These are phyloP conservation scores for Datnioides undecimradiatus DNA, from an alignment of 2,113 vertebrate species.

Conservation along the genomic window DNA sequence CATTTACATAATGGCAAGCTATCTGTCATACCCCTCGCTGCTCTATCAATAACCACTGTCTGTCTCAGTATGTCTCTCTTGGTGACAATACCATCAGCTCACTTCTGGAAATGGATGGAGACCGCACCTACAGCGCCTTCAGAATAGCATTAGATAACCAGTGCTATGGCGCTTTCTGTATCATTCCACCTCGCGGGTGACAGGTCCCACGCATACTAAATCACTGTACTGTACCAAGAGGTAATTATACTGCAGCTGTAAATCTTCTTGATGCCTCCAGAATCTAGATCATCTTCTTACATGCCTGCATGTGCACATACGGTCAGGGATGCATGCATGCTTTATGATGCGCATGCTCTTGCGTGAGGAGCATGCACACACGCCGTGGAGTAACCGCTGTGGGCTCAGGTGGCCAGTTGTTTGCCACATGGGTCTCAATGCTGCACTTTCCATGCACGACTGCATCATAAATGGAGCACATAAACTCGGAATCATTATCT, in stretches of 20 bases:
- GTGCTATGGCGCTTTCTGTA: conserved; percentile 41
- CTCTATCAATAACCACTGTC: conserved; percentile 57
- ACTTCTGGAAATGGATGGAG: conserved; percentile 51
- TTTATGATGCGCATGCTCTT: conserved; percentile 40
- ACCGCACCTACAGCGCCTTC: conserved; percentile 43
- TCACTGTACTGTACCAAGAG: conserved; percentile 53
- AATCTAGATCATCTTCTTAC: conserved; percentile 54
- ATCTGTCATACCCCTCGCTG: conserved; percentile 50
- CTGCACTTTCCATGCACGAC: not conserved
- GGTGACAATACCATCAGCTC: conserved; percentile 65
- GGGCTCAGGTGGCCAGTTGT: conserved; percentile 70
- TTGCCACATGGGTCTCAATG: conserved; percentile 37
- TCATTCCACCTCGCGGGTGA: conserved; percentile 62
- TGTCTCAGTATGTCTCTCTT: conserved; percentile 55
- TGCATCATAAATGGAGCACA: conserved; percentile 25
- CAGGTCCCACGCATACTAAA: conserved; percentile 49
- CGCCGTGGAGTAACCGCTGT: conserved; percentile 4
- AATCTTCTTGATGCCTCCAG: conserved; percentile 54
- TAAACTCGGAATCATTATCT: conserved; percentile 5
- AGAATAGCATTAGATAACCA: conserved; percentile 64
- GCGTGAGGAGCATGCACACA: conserved; percentile 15
- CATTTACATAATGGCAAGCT: conserved; percentile 64
- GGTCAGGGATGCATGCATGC: conserved; percentile 47
- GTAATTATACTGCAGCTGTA: conserved; percentile 67
- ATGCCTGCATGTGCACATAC: not conserved